Base-by-base conservation (phyloP, 2,113 vertebrate genomes). In the Lethenteron camtschaticum region DNA sequence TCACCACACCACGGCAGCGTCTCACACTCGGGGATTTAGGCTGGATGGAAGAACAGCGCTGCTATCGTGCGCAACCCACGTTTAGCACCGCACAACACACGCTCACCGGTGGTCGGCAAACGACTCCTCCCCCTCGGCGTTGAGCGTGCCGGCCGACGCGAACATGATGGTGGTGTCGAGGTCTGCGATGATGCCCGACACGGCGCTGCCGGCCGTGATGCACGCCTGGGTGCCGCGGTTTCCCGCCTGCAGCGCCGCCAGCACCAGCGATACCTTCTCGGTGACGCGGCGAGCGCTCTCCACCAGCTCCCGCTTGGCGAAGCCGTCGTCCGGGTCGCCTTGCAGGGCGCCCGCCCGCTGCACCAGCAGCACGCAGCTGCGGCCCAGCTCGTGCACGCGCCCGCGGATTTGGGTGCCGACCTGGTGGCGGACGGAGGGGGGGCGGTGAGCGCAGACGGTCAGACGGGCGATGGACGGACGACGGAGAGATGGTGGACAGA, bases 131-230 rank as follows among this genome's bases (percentile, higher is more conserved):
- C 95, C 90, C 77, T 97, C 92, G 0, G 95, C 84, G 8, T 88
- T 88, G 60, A 99, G 85, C 0, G 92, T 99, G 71, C 95, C 95
- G 4, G 95, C 92, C 1, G 95, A 90, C 18, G 95, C 95, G 63
- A 99, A 99, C 95, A 99, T 97, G 81, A 99, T 99, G 71, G 95
- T 99, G 69, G 95, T 99, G 78, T 99, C 95, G 73, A 99, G 82
- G 78, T 99, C 95, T 2, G 89, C 92, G 12, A 99, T 95, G 76
- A 99, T 97, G 60, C 92, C 95, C 1, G 91, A 94, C 69, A 99
- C 92, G 0, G 95, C 88, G 8, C 88, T 85, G 72, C 85, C 90
- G 0, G 95, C 95, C 1, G 92, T 99, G 75, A 99, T 99, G 71
- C 95, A 99, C 16, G 95, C 95, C 78, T 99, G 95, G 0, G 92